A percentile compares a stretch with the other conserved stretches of the same genome.
Conservation (phyloP, 2,113 vertebrate genomes). For the Eptatretus burgeri region DNA sequence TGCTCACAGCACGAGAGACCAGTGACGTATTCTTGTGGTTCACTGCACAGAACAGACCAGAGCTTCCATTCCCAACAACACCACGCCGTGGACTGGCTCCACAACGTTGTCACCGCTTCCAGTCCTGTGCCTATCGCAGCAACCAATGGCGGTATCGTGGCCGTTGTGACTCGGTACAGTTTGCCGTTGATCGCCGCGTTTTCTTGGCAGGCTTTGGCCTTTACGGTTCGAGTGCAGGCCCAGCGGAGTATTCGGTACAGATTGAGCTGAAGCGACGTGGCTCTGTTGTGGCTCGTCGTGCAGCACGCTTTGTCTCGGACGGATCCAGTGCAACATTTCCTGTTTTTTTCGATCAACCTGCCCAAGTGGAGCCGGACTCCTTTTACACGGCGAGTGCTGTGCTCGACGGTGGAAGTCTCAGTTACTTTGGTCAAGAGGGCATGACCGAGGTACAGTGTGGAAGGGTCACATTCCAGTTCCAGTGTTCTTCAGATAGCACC, state of each 20-base stretch:
- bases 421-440: constrained; percentile 93
- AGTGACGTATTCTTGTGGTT: constrained; percentile 79
- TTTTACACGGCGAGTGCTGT: constrained; percentile 83
- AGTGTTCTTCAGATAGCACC: constrained; percentile 92
- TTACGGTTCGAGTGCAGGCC: constrained; percentile 66
- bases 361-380: constrained; percentile 67
- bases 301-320: constrained; percentile 53
- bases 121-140: constrained; percentile 68
- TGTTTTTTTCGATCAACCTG: constrained; percentile 76
- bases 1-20: constrained; percentile 80
- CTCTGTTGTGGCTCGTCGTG: constrained; percentile 36
- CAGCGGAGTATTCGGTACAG: constrained; percentile 51
- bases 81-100: constrained; percentile 39
- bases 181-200: constrained; percentile 61
- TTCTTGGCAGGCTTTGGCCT: constrained; percentile 64
- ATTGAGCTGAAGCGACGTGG: constrained; percentile 77
- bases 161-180: constrained; percentile 91
- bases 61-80: constrained; percentile 37
- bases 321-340: constrained; percentile 64
- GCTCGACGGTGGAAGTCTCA: constrained; percentile 64
- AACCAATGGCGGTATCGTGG: constrained; percentile 94
- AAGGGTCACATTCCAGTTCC: constrained; percentile 83
- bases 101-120: constrained; percentile 63
- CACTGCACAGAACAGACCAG: constrained; percentile 58
- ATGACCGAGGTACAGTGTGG: constrained; percentile 89